phyloP scores from a whole-genome alignment of 2,888 invertebrate genomes.

The Agrochola lychnidis region DNA sequence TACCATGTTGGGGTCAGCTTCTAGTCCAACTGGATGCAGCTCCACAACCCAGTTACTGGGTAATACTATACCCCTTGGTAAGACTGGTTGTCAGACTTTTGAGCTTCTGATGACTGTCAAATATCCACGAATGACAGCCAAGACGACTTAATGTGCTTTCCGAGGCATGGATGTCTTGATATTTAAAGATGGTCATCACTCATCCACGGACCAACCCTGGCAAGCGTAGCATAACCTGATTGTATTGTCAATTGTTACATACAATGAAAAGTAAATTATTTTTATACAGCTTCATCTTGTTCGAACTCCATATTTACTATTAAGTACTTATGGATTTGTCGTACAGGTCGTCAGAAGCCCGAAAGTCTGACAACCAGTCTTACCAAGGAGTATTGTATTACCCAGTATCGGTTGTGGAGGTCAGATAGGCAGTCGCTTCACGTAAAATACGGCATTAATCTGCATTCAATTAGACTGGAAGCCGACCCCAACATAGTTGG shows the following conservation, averaged over 20 bases:
- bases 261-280: neutral
- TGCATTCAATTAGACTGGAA: too few relatives aligned
- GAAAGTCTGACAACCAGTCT: too few relatives aligned
- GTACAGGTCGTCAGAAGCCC: too few relatives aligned
- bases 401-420: too few relatives aligned
- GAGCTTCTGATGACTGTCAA: neutral
- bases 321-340: too few relatives aligned
- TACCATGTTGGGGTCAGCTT: neutral
- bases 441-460: too few relatives aligned
- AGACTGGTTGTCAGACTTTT: neutral
- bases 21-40: neutral
- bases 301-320: neutral
- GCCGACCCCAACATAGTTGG: too few relatives aligned
- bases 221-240: neutral
- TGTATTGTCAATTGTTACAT: neutral
- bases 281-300: neutral
- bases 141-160: too few relatives aligned
- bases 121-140: neutral
- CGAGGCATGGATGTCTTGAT: neutral
- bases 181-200: neutral
- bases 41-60: neutral
- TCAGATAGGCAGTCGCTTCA: too few relatives aligned
- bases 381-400: too few relatives aligned
- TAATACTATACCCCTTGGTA: neutral
- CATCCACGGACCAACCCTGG: neutral